These are phyloP conservation scores for Pipra filicauda DNA, from an alignment of 2,113 vertebrate species.

Conservation along the genomic window DNA sequence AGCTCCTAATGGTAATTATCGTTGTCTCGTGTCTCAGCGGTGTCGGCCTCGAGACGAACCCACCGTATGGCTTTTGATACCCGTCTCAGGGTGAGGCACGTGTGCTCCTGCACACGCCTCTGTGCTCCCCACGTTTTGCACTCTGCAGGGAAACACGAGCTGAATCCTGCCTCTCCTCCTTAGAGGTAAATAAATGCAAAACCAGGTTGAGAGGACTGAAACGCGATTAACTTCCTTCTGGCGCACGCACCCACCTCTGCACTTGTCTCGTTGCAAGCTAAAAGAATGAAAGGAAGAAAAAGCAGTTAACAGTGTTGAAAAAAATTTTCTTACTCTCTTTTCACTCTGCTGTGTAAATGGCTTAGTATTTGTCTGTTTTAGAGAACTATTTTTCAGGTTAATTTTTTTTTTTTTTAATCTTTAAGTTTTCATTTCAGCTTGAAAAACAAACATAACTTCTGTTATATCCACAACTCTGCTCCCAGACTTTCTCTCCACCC, in stretches of 20 bases:
- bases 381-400: neutral
- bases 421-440: neutral
- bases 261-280: neutral
- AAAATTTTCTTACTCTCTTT: neutral
- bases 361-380: neutral
- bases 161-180: neutral
- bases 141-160: neutral
- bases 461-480: neutral
- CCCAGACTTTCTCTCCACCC: neutral
- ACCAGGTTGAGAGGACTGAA: neutral
- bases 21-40: neutral
- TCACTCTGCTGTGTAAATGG: neutral
- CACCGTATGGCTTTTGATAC: neutral
- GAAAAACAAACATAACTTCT: neutral
- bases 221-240: neutral
- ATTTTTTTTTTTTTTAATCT: neutral
- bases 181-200: neutral
- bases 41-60: neutral
- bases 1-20: neutral
- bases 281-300: neutral
- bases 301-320: neutral
- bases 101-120: accelerated
- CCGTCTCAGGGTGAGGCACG: neutral
- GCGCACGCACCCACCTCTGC: neutral
- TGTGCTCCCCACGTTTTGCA: neutral